These are phyloP conservation scores for Drosophila pegasa DNA, from an alignment of 2,888 invertebrate species.

Conservation along the genomic window DNA sequence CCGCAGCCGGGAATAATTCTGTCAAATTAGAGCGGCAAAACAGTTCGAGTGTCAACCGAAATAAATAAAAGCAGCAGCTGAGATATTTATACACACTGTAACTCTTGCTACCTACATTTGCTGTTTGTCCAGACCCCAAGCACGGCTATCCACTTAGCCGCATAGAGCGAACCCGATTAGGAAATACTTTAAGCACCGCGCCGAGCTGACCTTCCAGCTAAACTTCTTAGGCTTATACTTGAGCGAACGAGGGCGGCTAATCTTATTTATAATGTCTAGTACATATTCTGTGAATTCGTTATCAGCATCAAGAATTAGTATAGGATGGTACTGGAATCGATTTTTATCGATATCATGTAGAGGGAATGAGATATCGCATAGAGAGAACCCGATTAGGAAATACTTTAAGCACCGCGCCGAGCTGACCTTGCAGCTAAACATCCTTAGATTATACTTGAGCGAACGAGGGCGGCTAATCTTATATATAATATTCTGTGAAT, in stretches of 20 bases:
- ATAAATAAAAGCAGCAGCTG: neutral
- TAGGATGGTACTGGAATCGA: neutral
- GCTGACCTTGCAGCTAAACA: neutral
- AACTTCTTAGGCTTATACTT: neutral
- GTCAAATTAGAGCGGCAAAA: constrained; percentile 1
- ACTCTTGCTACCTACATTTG: neutral
- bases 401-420: neutral
- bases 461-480: neutral
- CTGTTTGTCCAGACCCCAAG: too few species aligned
- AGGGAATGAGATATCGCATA: neutral
- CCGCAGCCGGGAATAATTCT: neutral
- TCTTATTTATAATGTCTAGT: neutral
- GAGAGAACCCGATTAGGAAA: neutral
- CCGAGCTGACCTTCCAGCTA: neutral
- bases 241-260: neutral
- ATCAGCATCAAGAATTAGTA: neutral
- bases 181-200: neutral
- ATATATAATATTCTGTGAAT: constrained; percentile 1
- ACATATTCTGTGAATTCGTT: constrained; percentile 3
- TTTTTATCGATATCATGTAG: neutral
- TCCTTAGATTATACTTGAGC: neutral
- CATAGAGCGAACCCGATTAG: neutral
- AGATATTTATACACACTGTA: neutral
- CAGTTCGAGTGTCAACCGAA: constrained; percentile 4
- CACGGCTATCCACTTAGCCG: constrained; percentile 4